Evolutionary conservation across 1,140 invertebrate species (phyloP), one percentile per base, ranked within the genome.

Genomic region (Drosophila ogumai): DNA sequence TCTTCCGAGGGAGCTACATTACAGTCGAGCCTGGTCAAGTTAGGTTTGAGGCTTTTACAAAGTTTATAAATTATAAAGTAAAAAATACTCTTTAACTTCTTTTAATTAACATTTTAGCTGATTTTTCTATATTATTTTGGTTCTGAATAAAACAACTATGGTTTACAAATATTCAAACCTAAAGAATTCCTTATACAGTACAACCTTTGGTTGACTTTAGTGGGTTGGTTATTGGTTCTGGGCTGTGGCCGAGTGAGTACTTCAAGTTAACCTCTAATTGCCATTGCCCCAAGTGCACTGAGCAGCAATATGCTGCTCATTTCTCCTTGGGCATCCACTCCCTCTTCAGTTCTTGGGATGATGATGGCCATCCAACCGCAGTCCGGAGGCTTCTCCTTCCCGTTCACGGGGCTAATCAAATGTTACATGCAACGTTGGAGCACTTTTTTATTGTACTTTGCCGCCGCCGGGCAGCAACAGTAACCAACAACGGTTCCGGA

Each of bases 231-330:
- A 46, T 34, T 17, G 4, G 36, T 17, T n/a, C 17, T 17, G 57
- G 49, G 17, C 28, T 22, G 44, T 67, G 64, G 36, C 41, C 32
- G 5, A 44, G 52, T 54, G 47, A 25, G 67, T 69, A 57, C 81
- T 74, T 31, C 74, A 87, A 87, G 82, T 82, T 86, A 86, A 74
- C 64, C 76, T 87, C 80, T 87, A 87, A 87, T 87, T 88, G 82
- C 67, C 72, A 84, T 59, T 66, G 75, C 82, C 79, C 82, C 63
- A 72, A 87, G 82, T 87, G 69, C 79, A 87, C 79, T 56, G 68
- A 75, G 38, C 72, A 56, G 81, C 81, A 84, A 82, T 79, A 78
- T 79, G 75, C 75, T 79, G 74, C 40, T 59, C 63, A 76, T 68
- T 76, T 74, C 59, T 68, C 34, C 56, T 47, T 55, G 10, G 32